Conservation (phyloP, 2,888 invertebrate species). For the Lydus trimaculatus region DNA sequence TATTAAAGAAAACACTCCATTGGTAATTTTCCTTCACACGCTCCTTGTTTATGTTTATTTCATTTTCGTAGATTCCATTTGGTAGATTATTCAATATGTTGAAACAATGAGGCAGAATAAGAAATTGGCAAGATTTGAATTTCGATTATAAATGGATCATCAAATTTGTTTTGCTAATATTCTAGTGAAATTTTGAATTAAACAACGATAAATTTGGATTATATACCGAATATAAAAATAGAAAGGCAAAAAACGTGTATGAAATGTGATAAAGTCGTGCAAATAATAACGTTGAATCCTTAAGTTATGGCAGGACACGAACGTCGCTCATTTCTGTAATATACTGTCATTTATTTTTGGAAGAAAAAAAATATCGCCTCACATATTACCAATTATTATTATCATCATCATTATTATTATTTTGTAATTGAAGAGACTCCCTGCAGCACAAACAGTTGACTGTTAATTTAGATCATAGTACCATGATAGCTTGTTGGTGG, state of each 20-base stretch:
- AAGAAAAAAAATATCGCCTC: constrained; percentile 12
- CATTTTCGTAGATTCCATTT: no score
- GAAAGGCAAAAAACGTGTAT: not conserved
- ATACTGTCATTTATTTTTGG: no score
- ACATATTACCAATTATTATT: not conserved
- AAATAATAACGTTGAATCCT: constrained; percentile 7
- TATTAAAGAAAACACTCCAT: no score
- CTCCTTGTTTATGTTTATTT: no score
- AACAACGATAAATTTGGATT: constrained; percentile 8
- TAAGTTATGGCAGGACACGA: constrained; percentile 19
- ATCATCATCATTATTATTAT: not conserved
- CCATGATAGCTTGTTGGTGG: constrained; percentile 21
- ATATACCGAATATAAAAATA: constrained; percentile 11
- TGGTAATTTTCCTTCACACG: no score
- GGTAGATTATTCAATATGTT: not conserved
- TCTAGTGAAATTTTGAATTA: not conserved
- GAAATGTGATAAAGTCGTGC: constrained; percentile 8
- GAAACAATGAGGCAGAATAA: not conserved
- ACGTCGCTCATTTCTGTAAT: constrained; percentile 16
- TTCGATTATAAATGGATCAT: not conserved
- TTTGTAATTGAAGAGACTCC: not conserved
- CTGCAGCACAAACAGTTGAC: not conserved
- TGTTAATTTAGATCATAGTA: constrained; percentile 26
- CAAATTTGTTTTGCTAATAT: not conserved
- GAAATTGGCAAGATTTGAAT: not conserved